Evolutionary conservation across 2,888 invertebrate genomes (phyloP), one percentile per base, ranked within the genome.

Genomic region (Keiferia lycopersicella): DNA sequence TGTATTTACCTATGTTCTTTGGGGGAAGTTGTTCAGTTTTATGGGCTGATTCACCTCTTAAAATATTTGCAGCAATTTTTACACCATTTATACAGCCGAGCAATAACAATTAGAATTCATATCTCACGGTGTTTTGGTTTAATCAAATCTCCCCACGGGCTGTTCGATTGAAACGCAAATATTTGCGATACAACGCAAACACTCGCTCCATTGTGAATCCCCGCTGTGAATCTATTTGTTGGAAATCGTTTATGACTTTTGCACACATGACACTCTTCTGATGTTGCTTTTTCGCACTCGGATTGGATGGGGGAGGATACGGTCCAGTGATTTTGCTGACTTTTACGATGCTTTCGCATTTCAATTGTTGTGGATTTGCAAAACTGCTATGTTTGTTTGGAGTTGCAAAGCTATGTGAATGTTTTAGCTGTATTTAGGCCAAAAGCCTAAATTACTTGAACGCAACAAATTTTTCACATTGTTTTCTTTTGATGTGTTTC

Each of bases 101-200:
- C 63, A 64, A 67, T 63, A 66, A 58, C 39, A 67, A 67, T 68
- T 69, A 68, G 11, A 68, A 70, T 71, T 71, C 65, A 65, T 61
- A 59, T 30, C 34, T 30, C 10, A 77, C 75, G 70, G 76, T 85
- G 79, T 86, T 84, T 82, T 80, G 84, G 81, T 87, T 88, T 87
- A 87, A 89, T 88, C 84, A 87, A 87, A 86, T 79, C 81, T 76
- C 86, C 87, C 86, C 76, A 74, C 76, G 79, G 79, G 77, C 76
- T 51, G 45, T 62, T 70, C 71, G 72, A 20, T 53, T 53, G 76
- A 73, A 79, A 73, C 75, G 74, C 83, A 86, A 87, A 89, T 88
- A 88, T 87, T 83, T 83, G 85, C 79, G 65, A 67, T 69, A 77
- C 79, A 82, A 77, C 80, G 78, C 79, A 86, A 87, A 88, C 83